A percentile compares a stretch with the other conserved stretches of the same genome.
phyloP scores from a whole-genome alignment of 2,797 vertebrate genomes.

The Poeciliopsis paucimaculata region DNA sequence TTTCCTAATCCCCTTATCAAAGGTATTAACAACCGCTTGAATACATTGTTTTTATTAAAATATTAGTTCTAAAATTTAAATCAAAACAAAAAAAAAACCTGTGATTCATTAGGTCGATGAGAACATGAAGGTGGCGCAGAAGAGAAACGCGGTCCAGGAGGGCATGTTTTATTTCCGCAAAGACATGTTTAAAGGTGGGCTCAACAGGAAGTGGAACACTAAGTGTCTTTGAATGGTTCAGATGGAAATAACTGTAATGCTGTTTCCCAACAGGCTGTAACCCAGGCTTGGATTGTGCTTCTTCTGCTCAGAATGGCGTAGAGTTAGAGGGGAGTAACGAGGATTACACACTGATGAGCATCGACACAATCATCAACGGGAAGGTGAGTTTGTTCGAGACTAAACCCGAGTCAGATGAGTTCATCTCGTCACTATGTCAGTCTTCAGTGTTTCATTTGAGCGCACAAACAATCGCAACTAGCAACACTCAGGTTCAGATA shows the following conservation, averaged over 20 bases:
- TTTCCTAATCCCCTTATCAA: constrained; percentile 96
- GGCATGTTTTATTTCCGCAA: constrained; percentile 97
- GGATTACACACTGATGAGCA: constrained; percentile 94
- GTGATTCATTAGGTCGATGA: constrained; percentile 89
- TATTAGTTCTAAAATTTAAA: background rate
- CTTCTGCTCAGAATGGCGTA: constrained; percentile 83
- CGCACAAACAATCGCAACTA: background rate
- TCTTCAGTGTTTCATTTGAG: background rate
- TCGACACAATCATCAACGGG: constrained; percentile 98
- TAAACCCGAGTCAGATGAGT: background rate
- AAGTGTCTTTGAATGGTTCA: background rate
- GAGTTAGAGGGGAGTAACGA: constrained; percentile 76
- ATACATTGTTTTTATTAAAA: background rate
- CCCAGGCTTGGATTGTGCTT: constrained; percentile 84
- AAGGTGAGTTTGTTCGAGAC: constrained; percentile 81
- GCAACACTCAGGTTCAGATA: no score
- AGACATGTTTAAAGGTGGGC: constrained; percentile 94
- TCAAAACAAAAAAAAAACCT: background rate
- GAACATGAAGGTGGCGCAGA: constrained; percentile 97
- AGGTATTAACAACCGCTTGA: constrained; percentile 77
- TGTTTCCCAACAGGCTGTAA: constrained; percentile 84
- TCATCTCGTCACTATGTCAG: background rate
- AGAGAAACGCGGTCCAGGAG: constrained; percentile 91
- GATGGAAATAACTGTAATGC: background rate
- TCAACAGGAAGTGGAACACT: background rate